Conservation (phyloP, 2,888 invertebrate genomes). For the Aethes cnicana region DNA sequence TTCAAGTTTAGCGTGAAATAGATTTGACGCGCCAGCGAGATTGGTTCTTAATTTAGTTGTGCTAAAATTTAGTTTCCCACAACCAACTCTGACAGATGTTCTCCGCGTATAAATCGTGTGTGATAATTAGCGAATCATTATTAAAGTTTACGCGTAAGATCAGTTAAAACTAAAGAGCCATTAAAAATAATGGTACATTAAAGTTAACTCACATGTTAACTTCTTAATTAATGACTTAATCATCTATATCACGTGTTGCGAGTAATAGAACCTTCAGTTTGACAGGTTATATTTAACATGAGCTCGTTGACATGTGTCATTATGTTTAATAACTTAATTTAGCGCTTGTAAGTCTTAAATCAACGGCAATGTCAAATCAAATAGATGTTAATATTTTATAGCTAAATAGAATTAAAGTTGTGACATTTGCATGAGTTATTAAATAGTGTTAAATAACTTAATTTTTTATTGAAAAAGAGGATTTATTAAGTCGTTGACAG, state of each 20-base stretch:
- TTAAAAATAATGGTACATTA: conserved; percentile 42
- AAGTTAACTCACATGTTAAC: conserved; percentile 29
- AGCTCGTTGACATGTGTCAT: too few relatives aligned
- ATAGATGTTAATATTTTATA: too few relatives aligned
- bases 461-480: too few relatives aligned
- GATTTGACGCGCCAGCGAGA: not conserved
- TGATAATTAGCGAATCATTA: conserved; percentile 66
- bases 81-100: conserved; percentile 27
- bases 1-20: conserved; percentile 5
- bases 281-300: conserved; percentile 12
- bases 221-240: conserved; percentile 19
- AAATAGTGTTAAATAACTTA: too few relatives aligned
- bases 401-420: too few relatives aligned
- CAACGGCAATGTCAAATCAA: too few relatives aligned
- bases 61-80: conserved; percentile 5
- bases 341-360: too few relatives aligned
- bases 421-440: too few relatives aligned
- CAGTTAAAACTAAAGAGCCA: conserved; percentile 55
- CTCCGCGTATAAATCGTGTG: conserved; percentile 34
- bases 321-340: too few relatives aligned
- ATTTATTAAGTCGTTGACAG: too few relatives aligned
- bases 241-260: too few relatives aligned
- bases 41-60: conserved; percentile 5
- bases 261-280: too few relatives aligned
- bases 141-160: conserved; percentile 54